A percentile compares a stretch with the other conserved stretches of the same genome.
Conservation (phyloP, 2,888 invertebrate species). For the Dexiosoma caninum region DNA sequence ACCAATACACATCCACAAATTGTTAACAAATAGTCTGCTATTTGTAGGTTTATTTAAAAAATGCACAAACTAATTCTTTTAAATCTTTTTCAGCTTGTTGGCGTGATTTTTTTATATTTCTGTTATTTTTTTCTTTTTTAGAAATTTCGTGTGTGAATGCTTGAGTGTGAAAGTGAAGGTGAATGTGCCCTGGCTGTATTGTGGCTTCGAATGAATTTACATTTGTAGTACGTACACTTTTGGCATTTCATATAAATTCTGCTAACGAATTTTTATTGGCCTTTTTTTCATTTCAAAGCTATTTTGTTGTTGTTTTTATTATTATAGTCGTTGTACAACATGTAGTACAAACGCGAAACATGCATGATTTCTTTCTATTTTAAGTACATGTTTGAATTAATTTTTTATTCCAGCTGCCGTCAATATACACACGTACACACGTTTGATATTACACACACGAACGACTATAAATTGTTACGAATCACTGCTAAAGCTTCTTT, state of each 20-base stretch:
- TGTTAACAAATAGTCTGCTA: neutral
- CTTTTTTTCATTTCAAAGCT: neutral
- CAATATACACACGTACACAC: neutral
- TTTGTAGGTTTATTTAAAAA: slow-evolving; percentile 44
- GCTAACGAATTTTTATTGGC: slow-evolving; percentile 45
- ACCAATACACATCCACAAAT: neutral
- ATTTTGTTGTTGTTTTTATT: slow-evolving; percentile 1
- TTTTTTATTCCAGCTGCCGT: slow-evolving; percentile 19
- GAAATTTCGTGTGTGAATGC: slow-evolving; percentile 2
- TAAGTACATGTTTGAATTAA: slow-evolving; percentile 34
- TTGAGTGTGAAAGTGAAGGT: slow-evolving; percentile 5
- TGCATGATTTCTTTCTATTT: slow-evolving; percentile 18
- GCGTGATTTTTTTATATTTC: too few species aligned
- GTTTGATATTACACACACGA: slow-evolving; percentile 19
- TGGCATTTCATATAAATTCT: slow-evolving; percentile 34
- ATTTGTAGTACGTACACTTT: slow-evolving; percentile 40
- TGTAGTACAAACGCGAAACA: slow-evolving; percentile 9
- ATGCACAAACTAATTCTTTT: slow-evolving; percentile 34
- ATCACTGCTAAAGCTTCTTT: slow-evolving; percentile 63
- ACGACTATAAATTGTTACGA: slow-evolving; percentile 35
- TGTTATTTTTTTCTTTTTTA: neutral
- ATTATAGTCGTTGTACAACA: slow-evolving; percentile 39
- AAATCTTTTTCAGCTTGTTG: slow-evolving; percentile 10
- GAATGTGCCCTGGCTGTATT: neutral
- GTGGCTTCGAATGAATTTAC: slow-evolving; percentile 9